Percentiles rank a stretch among this genome's conserved stretches.
phyloP scores from a whole-genome alignment of 2,797 vertebrate genomes.

The Odontamblyopus rebecca region DNA sequence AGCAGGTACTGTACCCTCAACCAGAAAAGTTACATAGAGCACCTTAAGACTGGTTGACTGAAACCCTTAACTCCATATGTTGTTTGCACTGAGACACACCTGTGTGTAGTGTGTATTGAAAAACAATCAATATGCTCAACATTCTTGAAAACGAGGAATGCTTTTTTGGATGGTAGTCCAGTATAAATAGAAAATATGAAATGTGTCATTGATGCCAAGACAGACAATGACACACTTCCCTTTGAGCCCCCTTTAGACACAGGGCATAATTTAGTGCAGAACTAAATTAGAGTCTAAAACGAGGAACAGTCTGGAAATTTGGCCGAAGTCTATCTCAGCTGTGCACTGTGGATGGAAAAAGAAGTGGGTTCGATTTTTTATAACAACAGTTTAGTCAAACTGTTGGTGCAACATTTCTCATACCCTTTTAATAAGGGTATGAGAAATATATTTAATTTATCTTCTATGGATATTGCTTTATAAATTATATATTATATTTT shows the following conservation, averaged over 20 bases:
- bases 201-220: constrained; percentile 61
- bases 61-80: too few relatives aligned
- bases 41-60: too few relatives aligned
- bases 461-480: neutral
- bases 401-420: neutral
- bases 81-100: too few relatives aligned
- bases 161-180: neutral
- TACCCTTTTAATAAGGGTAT: neutral
- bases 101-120: too few relatives aligned
- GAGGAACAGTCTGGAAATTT: constrained; percentile 69
- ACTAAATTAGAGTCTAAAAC: constrained; percentile 77
- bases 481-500: neutral
- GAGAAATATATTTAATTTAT: neutral
- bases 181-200: constrained; percentile 20
- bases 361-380: neutral
- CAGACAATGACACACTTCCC: constrained; percentile 55
- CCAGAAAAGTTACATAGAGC: too few relatives aligned
- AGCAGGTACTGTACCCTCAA: too few relatives aligned
- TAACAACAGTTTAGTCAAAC: neutral
- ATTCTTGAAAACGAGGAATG: too few relatives aligned
- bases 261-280: constrained; percentile 72
- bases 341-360: constrained; percentile 18
- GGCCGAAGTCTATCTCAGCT: constrained; percentile 52
- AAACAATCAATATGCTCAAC: too few relatives aligned
- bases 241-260: constrained; percentile 53